Conservation (phyloP, 2,113 vertebrate species). For the Orycteropus afer region DNA sequence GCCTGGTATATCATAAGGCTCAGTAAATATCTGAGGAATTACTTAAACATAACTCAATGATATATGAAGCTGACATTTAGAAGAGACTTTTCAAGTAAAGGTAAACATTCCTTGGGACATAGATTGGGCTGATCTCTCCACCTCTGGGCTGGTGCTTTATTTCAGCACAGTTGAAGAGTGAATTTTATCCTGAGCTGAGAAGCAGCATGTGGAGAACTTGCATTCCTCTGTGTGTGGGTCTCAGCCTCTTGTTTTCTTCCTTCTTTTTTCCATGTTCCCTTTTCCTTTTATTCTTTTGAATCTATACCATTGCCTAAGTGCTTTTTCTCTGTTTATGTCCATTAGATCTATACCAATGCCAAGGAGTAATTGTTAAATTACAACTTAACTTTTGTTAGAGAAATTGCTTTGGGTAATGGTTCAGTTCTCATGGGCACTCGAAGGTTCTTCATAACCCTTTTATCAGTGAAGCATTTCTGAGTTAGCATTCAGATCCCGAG, state of each 20-base stretch:
- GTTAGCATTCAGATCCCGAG: not conserved
- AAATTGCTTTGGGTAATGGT: not conserved
- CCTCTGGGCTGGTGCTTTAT: not conserved
- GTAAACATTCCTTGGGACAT: not conserved
- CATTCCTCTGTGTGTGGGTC: not conserved
- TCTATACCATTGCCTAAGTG: not conserved
- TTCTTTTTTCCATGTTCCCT: not conserved
- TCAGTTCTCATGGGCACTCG: not conserved
- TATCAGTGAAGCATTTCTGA: not conserved
- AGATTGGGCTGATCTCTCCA: not conserved
- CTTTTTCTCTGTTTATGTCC: not conserved
- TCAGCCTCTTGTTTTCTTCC: not conserved
- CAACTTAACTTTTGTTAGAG: not conserved
- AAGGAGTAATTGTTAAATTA: not conserved
- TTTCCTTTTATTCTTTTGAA: conserved; percentile 13
- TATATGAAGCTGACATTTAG: not conserved
- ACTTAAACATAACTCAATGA: not conserved
- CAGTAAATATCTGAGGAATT: not conserved
- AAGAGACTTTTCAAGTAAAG: conserved; percentile 22
- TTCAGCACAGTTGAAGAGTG: not conserved
- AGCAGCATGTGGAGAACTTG: not conserved
- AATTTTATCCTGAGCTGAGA: not conserved
- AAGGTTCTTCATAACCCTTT: conserved; percentile 10
- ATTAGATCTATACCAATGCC: not conserved
- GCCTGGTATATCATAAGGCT: not conserved